Evolutionary conservation across 2,888 invertebrate genomes (phyloP).

Genomic region (Apamea epomidion): DNA sequence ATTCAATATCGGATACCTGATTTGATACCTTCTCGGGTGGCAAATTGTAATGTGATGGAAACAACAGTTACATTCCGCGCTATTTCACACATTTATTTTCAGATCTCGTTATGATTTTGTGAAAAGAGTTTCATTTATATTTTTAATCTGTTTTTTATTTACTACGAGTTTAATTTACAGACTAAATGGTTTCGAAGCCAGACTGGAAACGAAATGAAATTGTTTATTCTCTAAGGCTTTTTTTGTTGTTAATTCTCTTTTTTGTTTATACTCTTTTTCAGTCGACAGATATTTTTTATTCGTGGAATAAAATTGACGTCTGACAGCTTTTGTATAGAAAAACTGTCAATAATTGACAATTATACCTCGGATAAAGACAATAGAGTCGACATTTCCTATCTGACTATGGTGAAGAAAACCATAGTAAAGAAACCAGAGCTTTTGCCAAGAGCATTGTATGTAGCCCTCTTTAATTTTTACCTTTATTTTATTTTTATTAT

Average conservation of each 20-base stretch:
- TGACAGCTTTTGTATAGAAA: too few species aligned
- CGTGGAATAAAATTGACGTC: too few species aligned
- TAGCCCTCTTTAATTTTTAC: not conserved
- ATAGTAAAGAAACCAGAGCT: not conserved
- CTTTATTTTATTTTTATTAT: not conserved
- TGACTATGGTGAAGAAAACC: not conserved
- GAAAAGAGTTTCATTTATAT: not conserved
- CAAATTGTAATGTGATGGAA: constrained; percentile 62
- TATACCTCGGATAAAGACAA: too few species aligned
- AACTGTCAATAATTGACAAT: too few species aligned
- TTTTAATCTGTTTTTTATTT: not conserved
- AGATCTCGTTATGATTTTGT: not conserved
- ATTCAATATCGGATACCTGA: constrained; percentile 71
- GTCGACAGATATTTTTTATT: too few species aligned
- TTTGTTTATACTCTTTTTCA: too few species aligned
- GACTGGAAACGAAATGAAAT: not conserved
- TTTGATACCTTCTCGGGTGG: constrained; percentile 59
- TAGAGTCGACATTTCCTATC: not conserved
- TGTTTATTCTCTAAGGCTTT: not conserved
- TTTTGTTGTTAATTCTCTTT: too few species aligned
- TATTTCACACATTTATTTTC: constrained; percentile 43
- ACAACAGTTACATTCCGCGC: constrained; percentile 37
- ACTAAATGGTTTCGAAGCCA: not conserved
- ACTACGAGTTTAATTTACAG: not conserved
- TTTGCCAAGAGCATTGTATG: too few species aligned